A percentile compares a stretch with the other conserved stretches of the same genome.
Evolutionary conservation across 1,140 invertebrate species (phyloP).

Genomic region (Drosophila kurseongensis): DNA sequence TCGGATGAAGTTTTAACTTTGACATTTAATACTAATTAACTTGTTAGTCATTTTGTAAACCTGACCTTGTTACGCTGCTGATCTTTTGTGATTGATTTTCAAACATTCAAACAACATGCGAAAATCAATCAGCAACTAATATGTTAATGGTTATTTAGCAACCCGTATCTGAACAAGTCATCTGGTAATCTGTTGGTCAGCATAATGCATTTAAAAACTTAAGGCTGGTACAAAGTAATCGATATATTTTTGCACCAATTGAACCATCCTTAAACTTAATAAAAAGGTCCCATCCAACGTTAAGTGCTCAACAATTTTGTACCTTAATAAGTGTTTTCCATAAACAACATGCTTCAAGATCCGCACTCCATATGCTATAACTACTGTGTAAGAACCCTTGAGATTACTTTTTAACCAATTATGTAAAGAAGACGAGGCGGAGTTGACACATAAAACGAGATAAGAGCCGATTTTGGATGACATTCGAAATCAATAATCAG

Average conservation of each 20-base stretch:
- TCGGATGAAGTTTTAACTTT: conserved; percentile 2
- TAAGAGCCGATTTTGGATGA: conserved; percentile 35
- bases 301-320: background rate
- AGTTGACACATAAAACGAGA: conserved; percentile 53
- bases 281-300: background rate
- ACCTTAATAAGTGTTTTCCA: conserved; percentile 1
- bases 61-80: conserved; percentile 18
- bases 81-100: conserved; percentile 29
- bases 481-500: conserved; percentile 53
- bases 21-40: conserved; percentile 30
- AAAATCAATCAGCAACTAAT: conserved; percentile 20
- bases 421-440: background rate
- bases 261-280: background rate
- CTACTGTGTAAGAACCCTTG: conserved; percentile 27
- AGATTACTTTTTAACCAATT: conserved; percentile 34
- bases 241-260: too few species aligned
- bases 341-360: conserved; percentile 31
- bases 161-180: background rate
- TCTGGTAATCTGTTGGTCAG: background rate
- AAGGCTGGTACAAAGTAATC: background rate
- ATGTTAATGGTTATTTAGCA: conserved; percentile 23
- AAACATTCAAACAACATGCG: conserved; percentile 17
- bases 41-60: background rate
- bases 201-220: background rate
- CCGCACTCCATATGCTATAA: conserved; percentile 9